Evolutionary conservation across 2,888 invertebrate genomes (phyloP).

Genomic region (Noctua fimbriata): DNA sequence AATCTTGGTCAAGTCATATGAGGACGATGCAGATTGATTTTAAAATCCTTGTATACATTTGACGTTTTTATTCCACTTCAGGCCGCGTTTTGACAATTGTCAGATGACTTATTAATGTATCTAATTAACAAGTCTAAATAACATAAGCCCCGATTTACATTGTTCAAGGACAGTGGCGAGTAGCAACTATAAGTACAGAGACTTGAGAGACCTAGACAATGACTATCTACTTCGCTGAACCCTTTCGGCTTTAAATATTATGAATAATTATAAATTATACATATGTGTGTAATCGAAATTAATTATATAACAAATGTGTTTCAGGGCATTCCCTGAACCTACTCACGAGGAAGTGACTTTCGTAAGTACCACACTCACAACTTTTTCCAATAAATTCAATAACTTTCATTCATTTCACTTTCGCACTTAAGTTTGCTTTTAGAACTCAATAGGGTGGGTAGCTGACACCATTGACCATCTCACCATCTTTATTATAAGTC

Average conservation of each 20-base stretch:
- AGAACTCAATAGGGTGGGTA: background rate
- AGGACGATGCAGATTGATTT: background rate
- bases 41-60: background rate
- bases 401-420: background rate
- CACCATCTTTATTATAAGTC: background rate
- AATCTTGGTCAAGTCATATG: background rate
- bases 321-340: background rate
- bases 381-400: background rate
- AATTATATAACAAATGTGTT: background rate
- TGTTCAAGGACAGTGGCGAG: background rate
- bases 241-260: background rate
- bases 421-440: background rate
- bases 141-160: background rate
- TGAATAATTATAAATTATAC: background rate
- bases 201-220: background rate
- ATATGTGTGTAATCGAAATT: background rate
- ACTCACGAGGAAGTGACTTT: background rate
- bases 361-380: background rate
- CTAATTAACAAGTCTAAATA: background rate
- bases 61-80: background rate
- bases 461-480: background rate
- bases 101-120: background rate
- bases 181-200: background rate
- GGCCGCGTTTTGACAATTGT: background rate
- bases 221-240: background rate